Evolutionary conservation across 2,113 vertebrate species (phyloP).

Genomic region (Tamias sibiricus): DNA sequence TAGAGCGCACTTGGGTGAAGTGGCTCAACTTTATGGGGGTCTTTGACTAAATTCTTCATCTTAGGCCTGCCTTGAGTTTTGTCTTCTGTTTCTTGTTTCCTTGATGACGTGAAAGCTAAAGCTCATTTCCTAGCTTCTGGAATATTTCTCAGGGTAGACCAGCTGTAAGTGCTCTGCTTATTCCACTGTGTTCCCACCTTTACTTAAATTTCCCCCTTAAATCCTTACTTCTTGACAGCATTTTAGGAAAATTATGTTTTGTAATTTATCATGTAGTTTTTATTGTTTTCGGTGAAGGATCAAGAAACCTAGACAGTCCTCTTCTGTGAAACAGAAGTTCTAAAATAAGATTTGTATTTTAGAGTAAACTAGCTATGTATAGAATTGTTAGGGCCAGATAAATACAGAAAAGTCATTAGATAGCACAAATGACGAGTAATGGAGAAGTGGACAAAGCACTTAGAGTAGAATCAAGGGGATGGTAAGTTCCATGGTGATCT

Average conservation of each 20-base stretch:
- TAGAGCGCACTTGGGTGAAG: neutral
- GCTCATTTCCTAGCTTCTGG: conserved; percentile 4
- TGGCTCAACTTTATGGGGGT: neutral
- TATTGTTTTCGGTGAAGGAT: neutral
- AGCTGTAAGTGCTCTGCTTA: neutral
- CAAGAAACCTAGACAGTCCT: neutral
- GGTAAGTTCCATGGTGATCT: neutral
- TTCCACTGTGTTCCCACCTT: neutral
- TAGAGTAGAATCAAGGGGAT: neutral
- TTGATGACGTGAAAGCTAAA: neutral
- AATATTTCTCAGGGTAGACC: neutral
- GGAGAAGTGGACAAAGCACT: neutral
- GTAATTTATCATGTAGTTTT: neutral
- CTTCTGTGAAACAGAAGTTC: neutral
- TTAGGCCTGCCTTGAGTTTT: neutral
- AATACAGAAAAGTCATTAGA: neutral
- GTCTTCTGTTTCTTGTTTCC: neutral
- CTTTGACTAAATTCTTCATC: neutral
- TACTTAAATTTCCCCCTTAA: neutral
- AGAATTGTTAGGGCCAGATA: neutral
- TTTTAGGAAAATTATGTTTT: neutral
- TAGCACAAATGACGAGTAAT: too few species aligned
- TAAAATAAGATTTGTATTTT: neutral
- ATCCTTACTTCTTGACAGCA: neutral
- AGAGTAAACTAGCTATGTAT: neutral